phyloP scores from a whole-genome alignment of 2,888 invertebrate species.

The Diachrysia chrysitis region DNA sequence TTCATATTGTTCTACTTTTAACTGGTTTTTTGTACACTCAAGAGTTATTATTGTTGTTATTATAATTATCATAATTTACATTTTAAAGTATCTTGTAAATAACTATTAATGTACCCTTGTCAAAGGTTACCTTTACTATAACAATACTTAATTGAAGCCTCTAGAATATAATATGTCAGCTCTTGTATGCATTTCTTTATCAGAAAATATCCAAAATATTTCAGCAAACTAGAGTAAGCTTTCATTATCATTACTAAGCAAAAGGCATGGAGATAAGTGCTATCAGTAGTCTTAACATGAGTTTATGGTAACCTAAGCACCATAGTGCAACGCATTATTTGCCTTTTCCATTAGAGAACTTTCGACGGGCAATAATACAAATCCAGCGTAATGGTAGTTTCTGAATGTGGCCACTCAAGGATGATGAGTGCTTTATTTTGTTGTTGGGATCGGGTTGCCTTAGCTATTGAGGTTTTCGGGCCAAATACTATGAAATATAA shows the following conservation, averaged over 20 bases:
- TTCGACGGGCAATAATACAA: slow-evolving; percentile 61
- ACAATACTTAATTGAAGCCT: no score
- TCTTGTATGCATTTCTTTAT: no score
- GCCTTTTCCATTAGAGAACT: slow-evolving; percentile 70
- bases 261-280: slow-evolving; percentile 52
- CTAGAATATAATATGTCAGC: not conserved
- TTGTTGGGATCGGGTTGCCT: not conserved
- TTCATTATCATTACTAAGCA: slow-evolving; percentile 35
- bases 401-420: not conserved
- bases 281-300: slow-evolving; percentile 21
- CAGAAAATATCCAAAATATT: not conserved
- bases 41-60: no score
- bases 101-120: no score
- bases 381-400: slow-evolving; percentile 40
- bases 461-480: not conserved
- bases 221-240: not conserved
- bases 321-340: slow-evolving; percentile 61
- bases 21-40: no score
- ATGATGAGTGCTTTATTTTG: not conserved
- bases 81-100: no score
- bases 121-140: no score
- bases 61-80: no score
- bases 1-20: no score
- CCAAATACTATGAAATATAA: no score
- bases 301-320: slow-evolving; percentile 25